Evolutionary conservation across 2,888 invertebrate genomes (phyloP), one percentile per base, ranked within the genome.

Genomic region (Drosophila mulleri): DNA sequence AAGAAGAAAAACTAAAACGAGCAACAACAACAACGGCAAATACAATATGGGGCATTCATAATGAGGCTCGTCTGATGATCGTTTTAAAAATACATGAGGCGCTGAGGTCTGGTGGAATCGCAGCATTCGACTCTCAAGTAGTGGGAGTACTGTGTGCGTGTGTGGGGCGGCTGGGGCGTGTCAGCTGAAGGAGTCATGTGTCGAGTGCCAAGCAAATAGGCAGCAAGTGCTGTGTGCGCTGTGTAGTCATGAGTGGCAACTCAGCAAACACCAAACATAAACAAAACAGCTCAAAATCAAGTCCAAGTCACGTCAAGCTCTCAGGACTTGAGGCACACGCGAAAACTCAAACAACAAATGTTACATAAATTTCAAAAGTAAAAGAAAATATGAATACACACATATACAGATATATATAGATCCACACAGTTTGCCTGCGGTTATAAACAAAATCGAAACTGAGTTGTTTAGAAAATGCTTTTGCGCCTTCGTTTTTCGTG

Each of bases 1-100:
- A 12, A 59, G 32, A 62, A 45, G 64, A 62, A 67, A 73, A 80
- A 56, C 41, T 48, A 68, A 60, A 57, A 65, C 64, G 72, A 45
- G 26, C 41, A 50, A 42, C 47, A 23, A 7, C 57, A 63, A 42
- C 39, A 41, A 69, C 44, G 41, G 29, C 26, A 60, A 64, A 20
- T 35, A 50, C 44, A 44, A 59, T 39, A 63, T 66, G 48, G 75
- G 71, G 61, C 37, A 59, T 59, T 64, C 78, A 80, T 80, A 78
- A 80, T 78, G 72, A 80, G 81, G 78, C 72, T 77, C 81, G 81
- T 80, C 77, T 80, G 78, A 62, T 67, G 78, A 80, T 67, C 67
- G 63, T 80, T 80, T 78, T 80, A 78, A 80, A 78, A 78, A 78
- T 78, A 78, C 77, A 67, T 52, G 16, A 45, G 53, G 35, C 57